These are phyloP conservation scores for Platycnemis pennipes DNA, from an alignment of 2,888 invertebrate genomes.

Conservation along the genomic window DNA sequence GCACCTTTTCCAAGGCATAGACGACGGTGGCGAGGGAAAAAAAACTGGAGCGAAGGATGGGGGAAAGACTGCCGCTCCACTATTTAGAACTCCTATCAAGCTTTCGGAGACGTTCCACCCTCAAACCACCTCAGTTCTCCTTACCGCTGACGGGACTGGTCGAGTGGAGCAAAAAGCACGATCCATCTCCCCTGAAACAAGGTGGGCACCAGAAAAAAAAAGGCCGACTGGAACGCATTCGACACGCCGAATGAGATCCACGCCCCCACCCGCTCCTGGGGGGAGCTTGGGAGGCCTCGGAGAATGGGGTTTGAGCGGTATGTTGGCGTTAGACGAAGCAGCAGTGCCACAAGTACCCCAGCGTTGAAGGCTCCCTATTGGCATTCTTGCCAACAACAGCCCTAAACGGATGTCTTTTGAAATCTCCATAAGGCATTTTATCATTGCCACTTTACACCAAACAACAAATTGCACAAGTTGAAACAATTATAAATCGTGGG, in stretches of 20 bases:
- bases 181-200: neutral
- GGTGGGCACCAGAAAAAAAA: neutral
- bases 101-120: neutral
- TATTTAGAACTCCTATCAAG: neutral
- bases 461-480: no score
- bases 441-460: no score
- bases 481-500: no score
- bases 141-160: neutral
- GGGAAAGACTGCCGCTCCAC: neutral
- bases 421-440: no score
- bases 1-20: no score
- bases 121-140: neutral
- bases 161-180: neutral
- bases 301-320: no score
- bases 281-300: no score
- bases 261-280: neutral
- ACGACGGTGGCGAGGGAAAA: neutral
- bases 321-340: no score
- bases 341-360: no score
- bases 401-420: no score
- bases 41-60: neutral
- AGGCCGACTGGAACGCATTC: neutral
- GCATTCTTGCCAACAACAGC: no score
- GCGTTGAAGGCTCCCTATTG: no score
- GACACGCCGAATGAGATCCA: neutral